Evolutionary conservation across 2,797 vertebrate genomes (phyloP).

Genomic region (Smutsia temminckii): DNA sequence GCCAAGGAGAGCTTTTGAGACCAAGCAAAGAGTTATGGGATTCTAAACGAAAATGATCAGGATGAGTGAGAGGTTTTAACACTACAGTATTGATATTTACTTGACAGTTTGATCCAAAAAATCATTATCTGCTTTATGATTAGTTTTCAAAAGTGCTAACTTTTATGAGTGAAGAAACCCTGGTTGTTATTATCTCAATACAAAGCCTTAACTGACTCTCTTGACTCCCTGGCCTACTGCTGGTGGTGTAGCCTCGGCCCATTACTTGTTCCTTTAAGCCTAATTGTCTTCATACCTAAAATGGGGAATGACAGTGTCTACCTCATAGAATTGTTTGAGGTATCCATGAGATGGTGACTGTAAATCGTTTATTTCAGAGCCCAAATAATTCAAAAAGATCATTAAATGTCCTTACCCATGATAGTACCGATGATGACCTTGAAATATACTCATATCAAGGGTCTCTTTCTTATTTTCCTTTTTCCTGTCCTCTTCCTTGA

Average conservation of each 20-base stretch:
- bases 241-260: not conserved
- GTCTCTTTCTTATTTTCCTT: not conserved
- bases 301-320: not conserved
- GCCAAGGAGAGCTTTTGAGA: not conserved
- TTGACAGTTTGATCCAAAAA: not conserved
- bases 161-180: not conserved
- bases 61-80: conserved; percentile 13
- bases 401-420: not conserved
- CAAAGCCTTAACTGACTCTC: not conserved
- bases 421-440: not conserved
- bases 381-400: not conserved
- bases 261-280: not conserved
- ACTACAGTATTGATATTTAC: not conserved
- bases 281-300: conserved; percentile 27
- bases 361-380: conserved; percentile 30
- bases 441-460: not conserved
- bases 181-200: not conserved
- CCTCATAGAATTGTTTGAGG: not conserved
- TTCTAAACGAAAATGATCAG: not conserved
- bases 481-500: not conserved
- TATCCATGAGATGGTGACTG: not conserved
- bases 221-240: not conserved
- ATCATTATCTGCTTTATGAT: not conserved
- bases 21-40: not conserved
- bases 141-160: not conserved